Evolutionary conservation across 2,113 vertebrate species (phyloP), one percentile per base, ranked within the genome.

Genomic region (Archilochus colubris): DNA sequence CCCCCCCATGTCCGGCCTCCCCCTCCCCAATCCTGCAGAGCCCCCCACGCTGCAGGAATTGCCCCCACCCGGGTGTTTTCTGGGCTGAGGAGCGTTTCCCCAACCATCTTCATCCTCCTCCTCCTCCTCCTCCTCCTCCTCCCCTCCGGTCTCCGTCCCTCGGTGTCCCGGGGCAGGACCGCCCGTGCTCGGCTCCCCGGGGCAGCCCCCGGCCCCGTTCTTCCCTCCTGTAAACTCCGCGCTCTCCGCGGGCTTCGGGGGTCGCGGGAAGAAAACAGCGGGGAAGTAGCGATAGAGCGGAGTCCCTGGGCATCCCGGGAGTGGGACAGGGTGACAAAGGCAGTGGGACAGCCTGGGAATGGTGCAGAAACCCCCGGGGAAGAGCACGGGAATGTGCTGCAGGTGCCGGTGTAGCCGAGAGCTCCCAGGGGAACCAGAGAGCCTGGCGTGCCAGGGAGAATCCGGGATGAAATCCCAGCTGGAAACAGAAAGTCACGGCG

Each of bases 351-450:
- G 27, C 43, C 6, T 0, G 30, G 54, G 25, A 40, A 44, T 8
- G 3, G 16, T 7, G 62, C 33, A 5, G 40, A 9, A 16, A 27
- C 10, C 3, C 2, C n/a, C 17, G 40, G 40, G n/a, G 10, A 19
- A 27, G 44, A 31, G 33, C 43, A 1, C 58, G 2, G 16, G 20
- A 21, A 48, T 40, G 23, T 21, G 57, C 53, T 2, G 1, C 4
- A 1, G 1, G 18, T n/a, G 8, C 53, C 0, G 0, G 4, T 11
- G 25, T 5, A 16, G 31, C 2, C 0, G 8, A 55, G 58, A 31
- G 59, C 21, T 69, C 74, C 55, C 64, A 3, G 33, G 69, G 70
- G 43, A 67, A 20, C 9, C 48, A 1, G 36, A 24, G 22, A 7
- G n/a, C 44, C 59, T 44, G 89, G 58, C 25, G 27, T 43, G 22